Conservation (phyloP, 2,113 vertebrate genomes). For the Spheniscus mendiculus region DNA sequence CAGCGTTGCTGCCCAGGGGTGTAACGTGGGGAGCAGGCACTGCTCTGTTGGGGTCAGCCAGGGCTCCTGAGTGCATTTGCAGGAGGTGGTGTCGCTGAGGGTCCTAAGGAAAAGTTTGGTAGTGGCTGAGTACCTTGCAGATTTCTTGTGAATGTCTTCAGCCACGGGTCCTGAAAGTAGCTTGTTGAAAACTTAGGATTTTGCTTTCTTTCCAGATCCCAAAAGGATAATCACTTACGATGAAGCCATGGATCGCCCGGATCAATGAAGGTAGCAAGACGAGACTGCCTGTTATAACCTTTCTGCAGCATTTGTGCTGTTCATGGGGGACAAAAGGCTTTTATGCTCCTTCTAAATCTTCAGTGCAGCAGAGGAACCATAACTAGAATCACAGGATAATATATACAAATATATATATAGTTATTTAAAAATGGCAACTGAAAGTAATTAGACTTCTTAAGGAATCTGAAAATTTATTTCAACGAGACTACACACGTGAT, state of each 20-base stretch:
- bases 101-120: too few relatives aligned
- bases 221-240: conserved; percentile 93
- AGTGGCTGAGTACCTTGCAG: neutral
- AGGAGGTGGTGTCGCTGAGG: neutral
- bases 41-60: too few relatives aligned
- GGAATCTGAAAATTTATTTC: conserved; percentile 81
- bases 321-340: conserved; percentile 79
- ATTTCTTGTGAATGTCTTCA: neutral
- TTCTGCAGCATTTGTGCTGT: conserved; percentile 84
- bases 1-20: neutral
- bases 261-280: conserved; percentile 87
- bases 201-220: conserved; percentile 82
- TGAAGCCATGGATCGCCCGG: conserved; percentile 90
- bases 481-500: conserved; percentile 76
- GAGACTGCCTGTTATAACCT: conserved; percentile 78
- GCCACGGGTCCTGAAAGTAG: neutral
- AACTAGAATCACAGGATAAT: conserved; percentile 85
- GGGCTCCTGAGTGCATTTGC: neutral
- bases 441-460: conserved; percentile 82
- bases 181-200: neutral
- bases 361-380: conserved; percentile 80
- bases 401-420: conserved; percentile 84
- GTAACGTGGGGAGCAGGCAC: neutral
- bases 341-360: conserved; percentile 79
- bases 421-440: conserved; percentile 84